These are phyloP conservation scores for Cerastis leucographa DNA, from an alignment of 2,888 invertebrate genomes.

Conservation along the genomic window DNA sequence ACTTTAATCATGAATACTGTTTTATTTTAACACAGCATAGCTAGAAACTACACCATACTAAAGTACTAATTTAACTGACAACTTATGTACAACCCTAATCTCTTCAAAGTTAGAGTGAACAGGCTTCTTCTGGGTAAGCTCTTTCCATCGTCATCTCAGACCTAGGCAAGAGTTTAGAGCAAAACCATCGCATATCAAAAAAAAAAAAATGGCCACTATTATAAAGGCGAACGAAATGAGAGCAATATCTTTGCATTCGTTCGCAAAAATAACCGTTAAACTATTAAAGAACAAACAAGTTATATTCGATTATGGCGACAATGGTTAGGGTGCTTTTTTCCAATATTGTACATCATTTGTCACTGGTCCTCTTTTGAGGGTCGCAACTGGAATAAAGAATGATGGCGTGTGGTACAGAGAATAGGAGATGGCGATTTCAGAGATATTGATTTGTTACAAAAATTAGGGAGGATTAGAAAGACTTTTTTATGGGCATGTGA, in stretches of 20 bases:
- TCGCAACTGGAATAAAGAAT: constrained; percentile 80
- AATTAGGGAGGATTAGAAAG: neutral
- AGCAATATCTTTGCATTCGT: constrained; percentile 50
- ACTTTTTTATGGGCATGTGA: too few species aligned
- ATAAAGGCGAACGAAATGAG: constrained; percentile 38
- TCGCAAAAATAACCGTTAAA: constrained; percentile 75
- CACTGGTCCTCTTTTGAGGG: constrained; percentile 81
- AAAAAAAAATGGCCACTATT: constrained; percentile 24
- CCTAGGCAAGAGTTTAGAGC: too few species aligned
- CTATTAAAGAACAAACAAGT: constrained; percentile 76
- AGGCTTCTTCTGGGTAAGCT: too few species aligned
- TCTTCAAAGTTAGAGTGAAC: too few species aligned
- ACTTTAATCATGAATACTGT: neutral
- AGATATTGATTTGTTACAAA: neutral
- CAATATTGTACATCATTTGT: constrained; percentile 88
- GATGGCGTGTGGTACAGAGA: constrained; percentile 62
- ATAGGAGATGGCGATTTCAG: constrained; percentile 44
- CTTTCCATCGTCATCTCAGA: too few species aligned
- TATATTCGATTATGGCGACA: constrained; percentile 76
- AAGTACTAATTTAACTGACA: neutral
- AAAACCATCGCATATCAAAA: too few species aligned
- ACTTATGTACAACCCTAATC: too few species aligned
- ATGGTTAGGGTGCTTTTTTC: constrained; percentile 80
- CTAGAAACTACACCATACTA: neutral
- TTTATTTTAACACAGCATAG: neutral